A percentile compares a stretch with the other conserved stretches of the same genome.
These are phyloP conservation scores for Drosophila longiperda DNA, from an alignment of 2,888 invertebrate species.

Conservation along the genomic window DNA sequence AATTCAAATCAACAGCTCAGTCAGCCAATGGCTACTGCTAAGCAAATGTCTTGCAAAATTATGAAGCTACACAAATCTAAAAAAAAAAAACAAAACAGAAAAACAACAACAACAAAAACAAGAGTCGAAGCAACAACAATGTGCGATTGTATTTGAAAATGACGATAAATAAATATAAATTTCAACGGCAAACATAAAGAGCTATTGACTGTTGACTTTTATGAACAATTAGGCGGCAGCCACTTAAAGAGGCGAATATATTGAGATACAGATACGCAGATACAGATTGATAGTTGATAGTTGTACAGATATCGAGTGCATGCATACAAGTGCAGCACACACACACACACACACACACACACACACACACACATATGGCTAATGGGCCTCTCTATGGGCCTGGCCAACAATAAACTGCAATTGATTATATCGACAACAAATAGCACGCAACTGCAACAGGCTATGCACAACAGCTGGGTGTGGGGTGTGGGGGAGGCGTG, in stretches of 20 bases:
- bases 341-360: constrained; percentile 56
- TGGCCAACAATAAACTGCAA: constrained; percentile 79
- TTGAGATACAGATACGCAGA: constrained; percentile 62
- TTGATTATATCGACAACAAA: constrained; percentile 74
- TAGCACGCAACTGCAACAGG: constrained; percentile 52
- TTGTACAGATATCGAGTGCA: constrained; percentile 35
- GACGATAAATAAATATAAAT: constrained; percentile 77
- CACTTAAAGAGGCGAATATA: constrained; percentile 73
- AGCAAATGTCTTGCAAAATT: constrained; percentile 68
- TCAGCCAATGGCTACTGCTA: constrained; percentile 59
- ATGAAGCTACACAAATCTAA: constrained; percentile 72
- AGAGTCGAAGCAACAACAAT: constrained; percentile 23
- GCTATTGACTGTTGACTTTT: constrained; percentile 79
- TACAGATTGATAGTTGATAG: constrained; percentile 45
- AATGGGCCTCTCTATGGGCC: constrained; percentile 71
- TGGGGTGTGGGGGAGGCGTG: constrained; percentile 50
- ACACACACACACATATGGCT: constrained; percentile 63
- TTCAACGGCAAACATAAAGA: constrained; percentile 79
- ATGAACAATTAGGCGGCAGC: constrained; percentile 78
- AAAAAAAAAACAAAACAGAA: constrained; percentile 24
- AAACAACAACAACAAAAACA: constrained; percentile 26
- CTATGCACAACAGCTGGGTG: constrained; percentile 15
- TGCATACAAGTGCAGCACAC: constrained; percentile 58
- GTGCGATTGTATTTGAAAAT: constrained; percentile 58
- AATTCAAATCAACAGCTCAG: constrained; percentile 63